Conservation (phyloP, 2,113 vertebrate species). For the Apteryx owenii region DNA sequence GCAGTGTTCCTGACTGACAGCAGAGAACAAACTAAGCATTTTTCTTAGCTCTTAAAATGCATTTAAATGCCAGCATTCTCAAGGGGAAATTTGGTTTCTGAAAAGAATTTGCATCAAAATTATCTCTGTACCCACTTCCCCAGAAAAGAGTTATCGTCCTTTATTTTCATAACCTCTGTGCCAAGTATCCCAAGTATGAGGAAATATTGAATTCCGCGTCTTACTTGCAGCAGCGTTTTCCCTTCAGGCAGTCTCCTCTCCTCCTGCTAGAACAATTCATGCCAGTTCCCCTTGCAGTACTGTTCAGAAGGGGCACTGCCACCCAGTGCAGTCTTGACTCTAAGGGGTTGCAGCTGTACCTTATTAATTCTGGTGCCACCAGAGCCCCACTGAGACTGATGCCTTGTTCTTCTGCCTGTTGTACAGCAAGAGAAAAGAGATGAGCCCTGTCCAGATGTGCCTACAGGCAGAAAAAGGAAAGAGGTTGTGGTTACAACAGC, state of each 20-base stretch:
- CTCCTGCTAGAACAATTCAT: background rate
- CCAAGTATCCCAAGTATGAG: slow-evolving; percentile 47
- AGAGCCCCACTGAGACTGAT: fast-evolving
- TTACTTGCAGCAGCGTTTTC: background rate
- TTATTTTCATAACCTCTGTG: slow-evolving; percentile 36
- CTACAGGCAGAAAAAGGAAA: background rate
- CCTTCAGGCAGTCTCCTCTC: background rate
- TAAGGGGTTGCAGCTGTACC: background rate
- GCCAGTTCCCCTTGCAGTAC: background rate
- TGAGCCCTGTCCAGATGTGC: background rate
- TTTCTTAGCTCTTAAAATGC: slow-evolving; percentile 40
- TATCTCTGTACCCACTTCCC: slow-evolving; percentile 1
- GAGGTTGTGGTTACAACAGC: background rate
- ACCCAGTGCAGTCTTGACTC: background rate
- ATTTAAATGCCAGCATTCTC: slow-evolving; percentile 27
- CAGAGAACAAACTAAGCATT: slow-evolving; percentile 1
- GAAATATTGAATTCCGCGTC: background rate
- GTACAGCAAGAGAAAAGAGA: background rate
- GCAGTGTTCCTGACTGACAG: slow-evolving; percentile 6
- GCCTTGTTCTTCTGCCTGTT: background rate
- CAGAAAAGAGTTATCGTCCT: background rate
- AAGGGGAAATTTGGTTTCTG: background rate
- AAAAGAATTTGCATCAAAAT: slow-evolving; percentile 28
- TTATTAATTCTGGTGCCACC: background rate
- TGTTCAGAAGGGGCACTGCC: background rate